Conservation (phyloP, 1,140 invertebrate genomes). For the Pogonomyrmex barbatus region DNA sequence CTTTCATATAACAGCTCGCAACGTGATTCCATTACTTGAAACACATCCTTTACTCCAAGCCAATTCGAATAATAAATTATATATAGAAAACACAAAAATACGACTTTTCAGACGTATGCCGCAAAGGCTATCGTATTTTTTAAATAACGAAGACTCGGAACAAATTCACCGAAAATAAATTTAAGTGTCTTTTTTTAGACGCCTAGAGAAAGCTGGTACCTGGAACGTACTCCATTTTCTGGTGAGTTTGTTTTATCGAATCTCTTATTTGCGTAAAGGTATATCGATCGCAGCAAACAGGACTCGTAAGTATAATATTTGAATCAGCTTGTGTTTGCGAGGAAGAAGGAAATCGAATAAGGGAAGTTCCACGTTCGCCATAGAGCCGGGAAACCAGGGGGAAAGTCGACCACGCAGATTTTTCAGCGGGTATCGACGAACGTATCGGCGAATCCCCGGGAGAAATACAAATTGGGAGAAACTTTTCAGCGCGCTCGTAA, state of each 20-base stretch:
- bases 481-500: constrained; percentile 41
- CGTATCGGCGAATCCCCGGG: neutral
- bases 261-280: neutral
- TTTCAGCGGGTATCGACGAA: constrained; percentile 51
- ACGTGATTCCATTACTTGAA: neutral
- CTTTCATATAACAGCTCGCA: constrained; percentile 31
- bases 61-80: neutral
- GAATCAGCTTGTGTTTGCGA: constrained; percentile 18
- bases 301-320: constrained; percentile 17
- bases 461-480: constrained; percentile 37
- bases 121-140: neutral
- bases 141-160: neutral
- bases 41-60: neutral
- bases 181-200: neutral
- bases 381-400: neutral
- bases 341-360: constrained; percentile 13
- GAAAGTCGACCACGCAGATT: constrained; percentile 44
- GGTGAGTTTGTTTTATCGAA: constrained; percentile 14
- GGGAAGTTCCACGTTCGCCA: neutral
- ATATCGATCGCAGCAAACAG: neutral
- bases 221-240: neutral
- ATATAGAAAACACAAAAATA: neutral
- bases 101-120: neutral
- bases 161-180: neutral
- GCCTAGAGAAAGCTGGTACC: neutral